Evolutionary conservation across 2,888 invertebrate species (phyloP).

Genomic region (Drosophila recens): DNA sequence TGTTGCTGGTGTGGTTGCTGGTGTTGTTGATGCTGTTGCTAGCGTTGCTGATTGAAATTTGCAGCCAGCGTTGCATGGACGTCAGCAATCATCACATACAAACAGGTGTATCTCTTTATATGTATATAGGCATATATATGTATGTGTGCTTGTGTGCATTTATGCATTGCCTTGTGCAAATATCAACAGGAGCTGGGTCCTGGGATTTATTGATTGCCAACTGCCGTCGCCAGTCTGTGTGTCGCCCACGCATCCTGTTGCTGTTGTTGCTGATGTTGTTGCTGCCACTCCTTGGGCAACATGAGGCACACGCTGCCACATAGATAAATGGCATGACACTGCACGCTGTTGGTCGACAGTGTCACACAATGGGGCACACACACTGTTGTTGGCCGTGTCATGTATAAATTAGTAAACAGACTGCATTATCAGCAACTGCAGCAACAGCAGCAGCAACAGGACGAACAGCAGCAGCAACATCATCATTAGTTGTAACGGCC

Average conservation of each 20-base stretch:
- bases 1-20: conserved; percentile 2
- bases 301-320: conserved; percentile 12
- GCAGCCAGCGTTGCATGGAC: conserved; percentile 55
- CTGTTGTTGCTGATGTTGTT: conserved; percentile 19
- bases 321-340: conserved; percentile 67
- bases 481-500: conserved; percentile 45
- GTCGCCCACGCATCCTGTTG: conserved; percentile 56
- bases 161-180: conserved; percentile 73
- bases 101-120: background rate
- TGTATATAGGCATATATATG: background rate
- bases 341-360: conserved; percentile 43
- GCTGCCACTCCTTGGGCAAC: conserved; percentile 19
- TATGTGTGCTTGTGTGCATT: conserved; percentile 45
- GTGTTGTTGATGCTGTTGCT: background rate
- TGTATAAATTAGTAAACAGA: conserved; percentile 70
- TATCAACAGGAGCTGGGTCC: conserved; percentile 75
- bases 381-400: conserved; percentile 56
- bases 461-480: conserved; percentile 43
- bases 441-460: conserved; percentile 34
- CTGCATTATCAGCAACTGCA: conserved; percentile 48
- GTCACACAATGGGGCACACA: conserved; percentile 32
- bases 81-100: conserved; percentile 63
- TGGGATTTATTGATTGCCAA: conserved; percentile 77
- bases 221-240: conserved; percentile 38
- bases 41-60: conserved; percentile 42